phyloP scores from a whole-genome alignment of 2,888 invertebrate species.

The Didymodactylos carnosus region DNA sequence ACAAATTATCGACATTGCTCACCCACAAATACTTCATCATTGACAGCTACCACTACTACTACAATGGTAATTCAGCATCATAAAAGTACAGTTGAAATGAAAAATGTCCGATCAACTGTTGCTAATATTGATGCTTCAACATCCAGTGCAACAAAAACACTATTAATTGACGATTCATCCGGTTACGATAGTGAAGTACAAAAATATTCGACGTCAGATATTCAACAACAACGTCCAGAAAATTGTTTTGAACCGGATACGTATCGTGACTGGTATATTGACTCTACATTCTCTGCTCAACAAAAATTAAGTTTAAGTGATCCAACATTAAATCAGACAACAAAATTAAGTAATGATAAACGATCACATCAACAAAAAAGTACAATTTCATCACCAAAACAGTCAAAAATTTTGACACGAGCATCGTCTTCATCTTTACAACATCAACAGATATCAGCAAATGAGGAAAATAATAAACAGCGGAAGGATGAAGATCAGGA shows the following conservation, averaged over 20 bases:
- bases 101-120: neutral
- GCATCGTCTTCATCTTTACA: neutral
- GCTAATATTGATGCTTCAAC: neutral
- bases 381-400: neutral
- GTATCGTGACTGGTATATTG: neutral
- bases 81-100: too few relatives aligned
- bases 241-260: neutral
- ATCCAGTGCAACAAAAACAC: neutral
- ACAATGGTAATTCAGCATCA: too few relatives aligned
- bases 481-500: conserved; percentile 20
- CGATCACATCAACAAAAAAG: neutral
- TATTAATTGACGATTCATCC: neutral
- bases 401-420: neutral
- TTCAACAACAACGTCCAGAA: neutral
- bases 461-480: conserved; percentile 19
- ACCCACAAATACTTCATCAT: neutral
- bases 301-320: neutral
- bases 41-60: too few relatives aligned
- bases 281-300: neutral
- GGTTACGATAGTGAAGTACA: neutral
- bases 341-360: too few relatives aligned
- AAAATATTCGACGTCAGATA: neutral
- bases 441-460: neutral
- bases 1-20: neutral
- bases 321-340: neutral